Evolutionary conservation across 2,888 invertebrate genomes (phyloP).

Genomic region (Drosophila vallismaia): DNA sequence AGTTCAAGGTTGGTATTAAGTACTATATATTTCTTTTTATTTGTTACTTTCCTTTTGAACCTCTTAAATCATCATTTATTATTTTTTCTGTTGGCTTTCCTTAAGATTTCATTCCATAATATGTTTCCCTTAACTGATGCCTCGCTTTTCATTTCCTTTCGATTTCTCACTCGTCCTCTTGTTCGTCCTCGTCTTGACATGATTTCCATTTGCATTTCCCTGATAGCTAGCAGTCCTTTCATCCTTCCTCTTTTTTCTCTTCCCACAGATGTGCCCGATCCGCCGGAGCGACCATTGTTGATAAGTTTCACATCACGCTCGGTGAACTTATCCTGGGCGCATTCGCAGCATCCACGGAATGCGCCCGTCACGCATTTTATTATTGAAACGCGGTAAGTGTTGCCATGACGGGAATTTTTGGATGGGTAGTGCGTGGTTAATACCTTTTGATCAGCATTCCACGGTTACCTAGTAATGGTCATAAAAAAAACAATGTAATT

Average conservation of each 20-base stretch:
- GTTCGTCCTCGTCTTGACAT: conserved; percentile 56
- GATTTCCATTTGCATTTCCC: conserved; percentile 72
- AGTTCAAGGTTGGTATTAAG: conserved; percentile 86
- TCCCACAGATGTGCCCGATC: conserved; percentile 87
- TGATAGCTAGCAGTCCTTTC: conserved; percentile 61
- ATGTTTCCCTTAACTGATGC: conserved; percentile 27
- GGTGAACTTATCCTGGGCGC: conserved; percentile 90
- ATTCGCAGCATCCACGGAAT: conserved; percentile 88
- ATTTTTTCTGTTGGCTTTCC: conserved; percentile 68
- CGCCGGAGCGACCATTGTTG: conserved; percentile 89
- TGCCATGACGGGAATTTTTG: conserved; percentile 1
- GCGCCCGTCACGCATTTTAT: conserved; percentile 89
- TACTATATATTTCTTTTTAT: not conserved
- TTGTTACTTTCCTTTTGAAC: not conserved
- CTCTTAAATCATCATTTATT: conserved; percentile 51
- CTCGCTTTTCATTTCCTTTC: conserved; percentile 21
- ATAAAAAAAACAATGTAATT: too few relatives aligned
- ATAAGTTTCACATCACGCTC: conserved; percentile 90
- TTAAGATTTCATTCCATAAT: conserved; percentile 37
- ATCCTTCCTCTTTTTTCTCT: conserved; percentile 40
- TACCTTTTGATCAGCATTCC: too few relatives aligned
- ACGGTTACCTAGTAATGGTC: too few relatives aligned
- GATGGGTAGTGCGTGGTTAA: not conserved
- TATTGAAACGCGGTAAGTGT: conserved; percentile 89
- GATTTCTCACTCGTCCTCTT: conserved; percentile 17